phyloP scores from a whole-genome alignment of 2,113 vertebrate genomes.

The Chionodraco myersi region DNA sequence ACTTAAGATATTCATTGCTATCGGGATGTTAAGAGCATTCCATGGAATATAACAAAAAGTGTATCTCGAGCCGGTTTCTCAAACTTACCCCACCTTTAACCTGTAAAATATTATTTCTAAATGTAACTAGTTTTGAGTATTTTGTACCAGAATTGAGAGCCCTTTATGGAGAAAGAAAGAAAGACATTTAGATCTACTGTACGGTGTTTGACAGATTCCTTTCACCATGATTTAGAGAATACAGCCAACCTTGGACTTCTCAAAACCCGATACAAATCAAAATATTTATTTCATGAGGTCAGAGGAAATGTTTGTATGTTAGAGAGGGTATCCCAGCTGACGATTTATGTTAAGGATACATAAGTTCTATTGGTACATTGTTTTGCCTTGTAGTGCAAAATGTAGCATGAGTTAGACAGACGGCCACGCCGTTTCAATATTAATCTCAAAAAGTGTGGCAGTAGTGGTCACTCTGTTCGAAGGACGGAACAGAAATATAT shows the following conservation, averaged over 20 bases:
- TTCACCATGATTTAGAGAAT: background rate
- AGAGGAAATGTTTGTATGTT: conserved; percentile 51
- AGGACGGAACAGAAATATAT: conserved; percentile 15
- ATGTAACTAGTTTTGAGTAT: too few species aligned
- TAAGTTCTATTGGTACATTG: conserved; percentile 43
- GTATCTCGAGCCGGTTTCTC: too few species aligned
- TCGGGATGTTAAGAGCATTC: too few species aligned
- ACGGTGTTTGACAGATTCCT: too few species aligned
- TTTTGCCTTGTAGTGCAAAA: conserved; percentile 46
- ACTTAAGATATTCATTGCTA: too few species aligned
- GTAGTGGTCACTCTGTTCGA: conserved; percentile 45
- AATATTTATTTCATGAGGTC: conserved; percentile 46
- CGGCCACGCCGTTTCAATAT: conserved; percentile 39
- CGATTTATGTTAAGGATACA: conserved; percentile 26
- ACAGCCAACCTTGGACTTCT: conserved; percentile 2
- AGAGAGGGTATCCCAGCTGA: conserved; percentile 20
- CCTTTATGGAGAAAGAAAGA: too few species aligned
- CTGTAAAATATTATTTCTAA: too few species aligned
- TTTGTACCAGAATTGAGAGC: too few species aligned
- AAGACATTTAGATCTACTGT: too few species aligned
- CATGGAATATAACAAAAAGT: too few species aligned
- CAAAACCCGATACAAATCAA: conserved; percentile 22
- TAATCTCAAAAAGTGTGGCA: conserved; percentile 51
- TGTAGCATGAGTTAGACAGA: conserved; percentile 1
- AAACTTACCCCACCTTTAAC: too few species aligned